These are phyloP conservation scores for Oryzias woworae DNA, from an alignment of 2,113 vertebrate species.

Conservation along the genomic window DNA sequence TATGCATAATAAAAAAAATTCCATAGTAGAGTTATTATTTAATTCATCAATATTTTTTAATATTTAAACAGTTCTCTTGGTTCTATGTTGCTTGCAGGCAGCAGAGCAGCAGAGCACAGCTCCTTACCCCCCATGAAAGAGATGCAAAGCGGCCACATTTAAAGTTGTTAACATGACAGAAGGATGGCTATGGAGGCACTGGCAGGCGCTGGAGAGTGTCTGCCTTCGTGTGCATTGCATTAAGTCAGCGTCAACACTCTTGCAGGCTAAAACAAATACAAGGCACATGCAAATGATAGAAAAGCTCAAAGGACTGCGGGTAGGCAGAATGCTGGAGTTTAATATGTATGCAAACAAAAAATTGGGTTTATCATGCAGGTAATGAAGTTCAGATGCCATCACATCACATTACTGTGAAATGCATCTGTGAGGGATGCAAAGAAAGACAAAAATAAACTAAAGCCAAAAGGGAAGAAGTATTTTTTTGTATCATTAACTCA, in stretches of 20 bases:
- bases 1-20: slow-evolving; percentile 27
- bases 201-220: slow-evolving; percentile 45
- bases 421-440: slow-evolving; percentile 46
- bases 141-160: slow-evolving; percentile 48
- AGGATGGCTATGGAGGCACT: slow-evolving; percentile 47
- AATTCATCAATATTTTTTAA: slow-evolving; percentile 52
- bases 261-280: slow-evolving; percentile 62
- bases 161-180: slow-evolving; percentile 69
- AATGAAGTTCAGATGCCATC: slow-evolving; percentile 68
- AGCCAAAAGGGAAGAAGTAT: slow-evolving; percentile 24
- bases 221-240: slow-evolving; percentile 45
- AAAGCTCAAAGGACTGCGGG: slow-evolving; percentile 47
- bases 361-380: slow-evolving; percentile 61
- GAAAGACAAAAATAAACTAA: slow-evolving; percentile 53
- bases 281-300: slow-evolving; percentile 70
- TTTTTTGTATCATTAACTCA: slow-evolving; percentile 4
- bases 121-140: slow-evolving; percentile 47
- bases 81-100: slow-evolving; percentile 30
- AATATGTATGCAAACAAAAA: slow-evolving; percentile 73
- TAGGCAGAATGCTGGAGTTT: slow-evolving; percentile 45
- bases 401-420: slow-evolving; percentile 49
- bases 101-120: slow-evolving; percentile 35
- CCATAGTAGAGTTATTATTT: slow-evolving; percentile 38
- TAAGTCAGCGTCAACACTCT: slow-evolving; percentile 52
- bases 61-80: slow-evolving; percentile 48